These are phyloP conservation scores for Plutella xylostella DNA, from an alignment of 2,888 invertebrate species.

Conservation along the genomic window DNA sequence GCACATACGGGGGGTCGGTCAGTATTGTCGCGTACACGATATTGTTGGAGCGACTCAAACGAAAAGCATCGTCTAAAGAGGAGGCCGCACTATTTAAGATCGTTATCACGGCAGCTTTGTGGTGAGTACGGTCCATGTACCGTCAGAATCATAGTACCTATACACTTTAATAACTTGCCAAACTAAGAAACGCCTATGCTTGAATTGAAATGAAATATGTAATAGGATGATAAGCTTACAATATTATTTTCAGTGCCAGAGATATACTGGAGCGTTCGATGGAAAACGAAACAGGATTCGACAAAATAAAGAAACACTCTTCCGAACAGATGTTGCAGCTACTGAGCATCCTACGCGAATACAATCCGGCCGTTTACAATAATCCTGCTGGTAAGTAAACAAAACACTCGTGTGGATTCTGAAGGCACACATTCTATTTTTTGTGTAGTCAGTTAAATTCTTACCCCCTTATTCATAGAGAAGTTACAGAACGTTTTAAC, in stretches of 20 bases:
- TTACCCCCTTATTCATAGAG: no score
- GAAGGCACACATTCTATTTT: no score
- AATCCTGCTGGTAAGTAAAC: conserved; percentile 28
- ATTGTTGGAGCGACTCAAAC: conserved; percentile 73
- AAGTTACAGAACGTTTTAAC: no score
- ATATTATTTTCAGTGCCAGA: conserved; percentile 43
- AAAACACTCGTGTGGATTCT: no score
- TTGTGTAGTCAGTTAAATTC: no score
- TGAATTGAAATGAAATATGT: no score
- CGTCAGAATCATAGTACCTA: no score
- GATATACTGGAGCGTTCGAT: conserved; percentile 64
- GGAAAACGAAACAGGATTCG: conserved; percentile 39
- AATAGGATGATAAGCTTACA: no score
- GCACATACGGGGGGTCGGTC: conserved; percentile 71
- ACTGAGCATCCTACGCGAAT: conserved; percentile 71
- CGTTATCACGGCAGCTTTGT: conserved; percentile 30
- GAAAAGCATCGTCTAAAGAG: conserved; percentile 36
- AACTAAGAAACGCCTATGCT: no score
- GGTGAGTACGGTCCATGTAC: conserved; percentile 25
- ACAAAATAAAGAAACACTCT: conserved; percentile 68
- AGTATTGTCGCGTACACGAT: conserved; percentile 71
- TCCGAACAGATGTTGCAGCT: conserved; percentile 74
- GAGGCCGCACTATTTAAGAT: conserved; percentile 40
- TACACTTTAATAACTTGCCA: no score
- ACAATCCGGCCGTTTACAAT: conserved; percentile 39